These are phyloP conservation scores for Hypocryptadius cinnamomeus DNA, from an alignment of 2,113 vertebrate genomes.

Conservation along the genomic window DNA sequence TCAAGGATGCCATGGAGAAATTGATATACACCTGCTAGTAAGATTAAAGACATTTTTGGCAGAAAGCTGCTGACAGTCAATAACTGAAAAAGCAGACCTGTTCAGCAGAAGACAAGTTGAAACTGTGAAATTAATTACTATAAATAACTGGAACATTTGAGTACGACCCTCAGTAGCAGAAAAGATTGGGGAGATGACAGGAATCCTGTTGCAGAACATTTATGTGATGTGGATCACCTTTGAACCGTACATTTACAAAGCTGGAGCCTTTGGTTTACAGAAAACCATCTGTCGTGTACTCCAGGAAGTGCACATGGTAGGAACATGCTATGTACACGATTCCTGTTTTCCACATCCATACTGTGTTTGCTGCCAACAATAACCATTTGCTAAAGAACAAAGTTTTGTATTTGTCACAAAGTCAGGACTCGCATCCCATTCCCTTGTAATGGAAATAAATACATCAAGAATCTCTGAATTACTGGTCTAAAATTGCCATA, in stretches of 20 bases:
- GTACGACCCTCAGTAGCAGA: neutral
- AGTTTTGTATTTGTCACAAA: neutral
- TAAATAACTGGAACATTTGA: slow-evolving; percentile 30
- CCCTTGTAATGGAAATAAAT: neutral
- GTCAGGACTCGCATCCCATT: neutral
- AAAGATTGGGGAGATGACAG: neutral
- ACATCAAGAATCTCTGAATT: neutral
- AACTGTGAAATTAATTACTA: slow-evolving; percentile 42
- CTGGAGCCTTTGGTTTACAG: neutral
- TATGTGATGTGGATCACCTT: neutral
- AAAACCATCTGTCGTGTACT: neutral
- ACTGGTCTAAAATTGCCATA: neutral
- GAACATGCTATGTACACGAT: neutral
- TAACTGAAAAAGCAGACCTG: slow-evolving; percentile 22
- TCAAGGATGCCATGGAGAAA: neutral
- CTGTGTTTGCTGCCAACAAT: neutral
- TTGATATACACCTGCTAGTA: neutral
- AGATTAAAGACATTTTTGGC: neutral
- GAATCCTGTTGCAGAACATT: neutral
- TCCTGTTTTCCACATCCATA: neutral
- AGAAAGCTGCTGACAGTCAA: neutral
- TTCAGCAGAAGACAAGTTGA: neutral
- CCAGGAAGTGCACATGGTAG: neutral
- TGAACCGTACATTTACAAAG: neutral
- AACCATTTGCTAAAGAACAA: neutral